Evolutionary conservation across 2,113 vertebrate genomes (phyloP), one percentile per base, ranked within the genome.

Genomic region (Pterocles burchelli): DNA sequence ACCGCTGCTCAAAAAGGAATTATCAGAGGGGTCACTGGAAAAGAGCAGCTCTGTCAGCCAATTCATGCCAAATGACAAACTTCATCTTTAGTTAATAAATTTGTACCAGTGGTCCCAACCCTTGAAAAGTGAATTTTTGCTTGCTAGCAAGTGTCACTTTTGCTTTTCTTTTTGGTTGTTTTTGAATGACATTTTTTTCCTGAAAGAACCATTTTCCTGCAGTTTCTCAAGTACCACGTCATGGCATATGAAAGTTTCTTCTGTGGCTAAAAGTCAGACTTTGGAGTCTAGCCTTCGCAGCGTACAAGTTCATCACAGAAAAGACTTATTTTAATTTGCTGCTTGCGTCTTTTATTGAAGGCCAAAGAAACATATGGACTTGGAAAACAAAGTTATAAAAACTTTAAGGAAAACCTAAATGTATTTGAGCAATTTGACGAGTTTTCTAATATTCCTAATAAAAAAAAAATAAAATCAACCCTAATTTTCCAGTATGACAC

Each of bases 401-500:
- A 20, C 49, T 83, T 83, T 20, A 67, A 82, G 76, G 88, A 79
- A 94, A 93, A 90, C 52, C 72, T 65, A 90, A 45, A 93, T 43
- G 21, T 17, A 78, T 90, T 84, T 21, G 26, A 97, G 82, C 65
- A 77, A 86, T 78, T 91, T 77, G 63, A 59, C 2, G 33, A 74
- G 52, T 91, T 95, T 86, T 84, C 22, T 81, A 95, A 95, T 61
- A 95, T 89, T 96, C 55, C 52, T 92, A 90, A 90, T 75, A 65
- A 72, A 70, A 88, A 85, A 66, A 77, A 36, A 59, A 83, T 28
- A 80, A 95, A 90, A 85, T 83, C 63, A 90, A 90, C 61, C 46
- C 66, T 87, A 71, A 89, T 90, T 95, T 95, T 96, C 90, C 85
- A 94, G 80, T 61, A 82, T 89, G 91, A 96, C 70, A 4, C 76